Percentiles rank a stretch among this genome's conserved stretches.
These are phyloP conservation scores for Orthosia incerta DNA, from an alignment of 2,888 invertebrate genomes.

Conservation along the genomic window DNA sequence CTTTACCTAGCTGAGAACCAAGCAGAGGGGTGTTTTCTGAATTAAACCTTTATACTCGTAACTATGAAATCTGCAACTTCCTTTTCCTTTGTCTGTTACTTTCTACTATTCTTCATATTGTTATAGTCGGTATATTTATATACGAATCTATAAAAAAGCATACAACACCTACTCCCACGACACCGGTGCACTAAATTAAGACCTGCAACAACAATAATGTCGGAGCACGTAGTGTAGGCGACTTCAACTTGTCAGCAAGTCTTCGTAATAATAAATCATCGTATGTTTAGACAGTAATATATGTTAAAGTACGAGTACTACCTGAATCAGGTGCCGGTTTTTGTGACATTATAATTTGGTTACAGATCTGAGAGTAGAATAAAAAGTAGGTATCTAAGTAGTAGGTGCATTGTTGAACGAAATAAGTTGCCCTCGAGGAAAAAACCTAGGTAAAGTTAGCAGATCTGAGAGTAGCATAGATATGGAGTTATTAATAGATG, in stretches of 20 bases:
- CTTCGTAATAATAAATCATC: slow-evolving; percentile 50
- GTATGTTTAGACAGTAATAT: slow-evolving; percentile 50
- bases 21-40: background rate
- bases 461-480: too few relatives aligned
- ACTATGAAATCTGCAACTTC: background rate
- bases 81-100: background rate
- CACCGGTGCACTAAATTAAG: slow-evolving; percentile 35
- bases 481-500: too few relatives aligned
- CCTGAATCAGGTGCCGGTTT: slow-evolving; percentile 31
- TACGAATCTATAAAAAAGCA: background rate
- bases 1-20: background rate
- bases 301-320: slow-evolving; percentile 51
- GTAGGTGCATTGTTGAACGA: background rate
- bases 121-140: too few relatives aligned
- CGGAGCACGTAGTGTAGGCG: slow-evolving; percentile 46
- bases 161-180: background rate
- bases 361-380: background rate
- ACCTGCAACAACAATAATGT: slow-evolving; percentile 30
- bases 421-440: too few relatives aligned
- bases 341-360: slow-evolving; percentile 19
- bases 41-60: background rate
- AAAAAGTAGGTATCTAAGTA: background rate
- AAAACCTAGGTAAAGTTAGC: too few relatives aligned
- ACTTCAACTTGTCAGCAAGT: slow-evolving; percentile 42
- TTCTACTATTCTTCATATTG: background rate